Evolutionary conservation across 2,888 invertebrate genomes (phyloP).

Genomic region (Ecdyonurus torrentis): DNA sequence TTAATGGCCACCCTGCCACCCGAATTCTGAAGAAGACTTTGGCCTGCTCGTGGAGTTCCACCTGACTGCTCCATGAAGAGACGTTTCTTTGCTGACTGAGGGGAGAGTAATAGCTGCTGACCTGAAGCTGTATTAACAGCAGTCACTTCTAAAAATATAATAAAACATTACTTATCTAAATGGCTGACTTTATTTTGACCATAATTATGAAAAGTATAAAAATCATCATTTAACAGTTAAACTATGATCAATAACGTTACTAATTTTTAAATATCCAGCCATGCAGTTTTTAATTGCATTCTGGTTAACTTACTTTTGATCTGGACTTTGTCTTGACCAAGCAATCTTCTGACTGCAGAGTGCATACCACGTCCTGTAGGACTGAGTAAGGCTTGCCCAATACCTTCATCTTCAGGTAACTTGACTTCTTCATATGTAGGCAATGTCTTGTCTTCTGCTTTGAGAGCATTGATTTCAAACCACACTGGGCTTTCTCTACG

Average conservation of each 20-base stretch:
- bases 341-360: not conserved
- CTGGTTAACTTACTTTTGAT: not conserved
- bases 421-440: constrained; percentile 67
- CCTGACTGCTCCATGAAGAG: constrained; percentile 19
- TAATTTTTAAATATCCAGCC: too few relatives aligned
- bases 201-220: too few relatives aligned
- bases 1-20: constrained; percentile 14
- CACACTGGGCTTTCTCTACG: constrained; percentile 71
- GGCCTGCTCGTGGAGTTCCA: constrained; percentile 32
- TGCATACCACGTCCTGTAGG: constrained; percentile 11
- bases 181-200: too few relatives aligned
- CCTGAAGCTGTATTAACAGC: not conserved
- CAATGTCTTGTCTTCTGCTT: constrained; percentile 36
- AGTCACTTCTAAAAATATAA: too few relatives aligned
- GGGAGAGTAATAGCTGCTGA: constrained; percentile 32
- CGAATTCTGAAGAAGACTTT: constrained; percentile 28
- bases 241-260: too few relatives aligned
- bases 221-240: too few relatives aligned
- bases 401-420: constrained; percentile 36
- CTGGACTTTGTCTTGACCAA: not conserved
- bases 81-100: constrained; percentile 25
- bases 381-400: constrained; percentile 37
- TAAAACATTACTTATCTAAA: too few relatives aligned
- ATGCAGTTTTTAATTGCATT: too few relatives aligned
- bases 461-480: constrained; percentile 39